phyloP scores from a whole-genome alignment of 2,888 invertebrate genomes.

The Drosophila koepferae region DNA sequence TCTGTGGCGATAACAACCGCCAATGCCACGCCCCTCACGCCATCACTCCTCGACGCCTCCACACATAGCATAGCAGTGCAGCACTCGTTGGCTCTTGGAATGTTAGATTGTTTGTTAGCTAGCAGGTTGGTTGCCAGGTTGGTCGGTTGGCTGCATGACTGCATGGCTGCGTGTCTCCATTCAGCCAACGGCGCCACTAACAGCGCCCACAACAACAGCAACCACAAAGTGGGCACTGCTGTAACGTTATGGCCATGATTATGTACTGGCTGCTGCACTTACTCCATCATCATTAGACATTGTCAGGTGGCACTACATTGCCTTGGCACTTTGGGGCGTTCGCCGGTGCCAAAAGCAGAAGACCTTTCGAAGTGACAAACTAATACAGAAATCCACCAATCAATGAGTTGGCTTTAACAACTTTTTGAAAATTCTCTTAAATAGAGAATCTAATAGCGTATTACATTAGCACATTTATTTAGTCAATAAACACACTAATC shows the following conservation, averaged over 20 bases:
- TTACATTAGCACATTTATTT: too few relatives aligned
- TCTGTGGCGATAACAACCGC: slow-evolving; percentile 51
- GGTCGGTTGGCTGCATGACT: slow-evolving; percentile 57
- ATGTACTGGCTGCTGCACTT: slow-evolving; percentile 64
- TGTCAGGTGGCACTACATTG: slow-evolving; percentile 63
- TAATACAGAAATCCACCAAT: slow-evolving; percentile 25
- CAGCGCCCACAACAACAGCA: slow-evolving; percentile 28
- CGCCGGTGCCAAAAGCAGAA: slow-evolving; percentile 58
- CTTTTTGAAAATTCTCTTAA: background rate
- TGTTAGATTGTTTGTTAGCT: slow-evolving; percentile 68
- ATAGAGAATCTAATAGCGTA: background rate
- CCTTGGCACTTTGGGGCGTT: slow-evolving; percentile 58
- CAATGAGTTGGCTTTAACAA: slow-evolving; percentile 39
- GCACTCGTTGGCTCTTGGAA: slow-evolving; percentile 65
- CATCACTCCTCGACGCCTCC: slow-evolving; percentile 5
- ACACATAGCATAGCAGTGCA: slow-evolving; percentile 42
- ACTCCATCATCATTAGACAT: slow-evolving; percentile 74
- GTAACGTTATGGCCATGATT: slow-evolving; percentile 60
- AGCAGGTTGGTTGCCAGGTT: slow-evolving; percentile 49
- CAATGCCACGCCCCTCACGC: slow-evolving; percentile 32
- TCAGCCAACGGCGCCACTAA: slow-evolving; percentile 35
- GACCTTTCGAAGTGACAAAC: slow-evolving; percentile 36
- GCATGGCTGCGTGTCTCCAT: slow-evolving; percentile 68
- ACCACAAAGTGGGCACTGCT: slow-evolving; percentile 20
- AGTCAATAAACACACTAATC: background rate